Conservation (phyloP, 1,140 invertebrate species). For the Ceratina japonica region DNA sequence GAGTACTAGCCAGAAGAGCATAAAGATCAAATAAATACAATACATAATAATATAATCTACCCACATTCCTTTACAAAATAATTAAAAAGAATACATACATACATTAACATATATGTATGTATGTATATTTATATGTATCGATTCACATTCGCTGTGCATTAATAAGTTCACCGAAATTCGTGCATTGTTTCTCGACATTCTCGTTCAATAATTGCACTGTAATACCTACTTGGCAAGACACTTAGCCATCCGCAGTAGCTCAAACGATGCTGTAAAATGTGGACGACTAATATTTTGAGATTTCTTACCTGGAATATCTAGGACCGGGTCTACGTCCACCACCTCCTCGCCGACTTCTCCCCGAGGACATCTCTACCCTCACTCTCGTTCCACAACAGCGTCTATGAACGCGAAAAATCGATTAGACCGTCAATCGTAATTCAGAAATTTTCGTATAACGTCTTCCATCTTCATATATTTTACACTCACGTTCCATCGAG, state of each 20-base stretch:
- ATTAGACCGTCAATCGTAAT: no score
- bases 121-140: neutral
- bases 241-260: constrained; percentile 61
- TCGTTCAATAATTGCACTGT: constrained; percentile 58
- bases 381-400: constrained; percentile 91
- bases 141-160: constrained; percentile 35
- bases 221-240: constrained; percentile 70
- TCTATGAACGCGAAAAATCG: constrained; percentile 75
- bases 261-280: constrained; percentile 66
- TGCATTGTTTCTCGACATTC: constrained; percentile 48
- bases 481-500: constrained; percentile 94
- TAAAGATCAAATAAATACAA: constrained; percentile 32
- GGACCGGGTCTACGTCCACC: constrained; percentile 80
- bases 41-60: constrained; percentile 41
- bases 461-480: neutral
- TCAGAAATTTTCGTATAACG: no score
- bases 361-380: constrained; percentile 93
- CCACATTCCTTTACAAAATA: constrained; percentile 51
- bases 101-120: no score
- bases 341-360: constrained; percentile 87
- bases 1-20: constrained; percentile 53
- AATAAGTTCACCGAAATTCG: constrained; percentile 42
- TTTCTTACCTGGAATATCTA: constrained; percentile 80
- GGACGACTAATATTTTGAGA: constrained; percentile 4
- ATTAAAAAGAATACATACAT: constrained; percentile 23